Percentiles rank a stretch among this genome's conserved stretches.
Evolutionary conservation across 2,797 vertebrate genomes (phyloP).

Genomic region (Echiichthys vipera): DNA sequence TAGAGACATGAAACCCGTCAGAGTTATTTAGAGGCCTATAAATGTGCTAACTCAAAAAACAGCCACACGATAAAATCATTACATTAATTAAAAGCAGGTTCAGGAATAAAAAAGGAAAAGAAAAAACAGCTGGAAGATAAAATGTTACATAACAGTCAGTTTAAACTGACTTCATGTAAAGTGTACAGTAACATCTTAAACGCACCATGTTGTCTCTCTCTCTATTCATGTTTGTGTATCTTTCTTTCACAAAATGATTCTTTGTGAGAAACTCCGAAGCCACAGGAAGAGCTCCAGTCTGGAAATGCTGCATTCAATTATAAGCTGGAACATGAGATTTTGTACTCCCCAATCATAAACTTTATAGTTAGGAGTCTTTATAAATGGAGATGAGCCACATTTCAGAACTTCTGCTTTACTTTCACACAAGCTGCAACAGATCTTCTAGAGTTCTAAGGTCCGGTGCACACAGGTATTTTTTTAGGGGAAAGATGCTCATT

Average conservation of each 20-base stretch:
- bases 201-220: too few relatives aligned
- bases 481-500: too few relatives aligned
- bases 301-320: conserved; percentile 5
- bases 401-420: background rate
- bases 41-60: background rate
- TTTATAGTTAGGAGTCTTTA: background rate
- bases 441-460: too few relatives aligned
- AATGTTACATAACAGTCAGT: background rate
- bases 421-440: background rate
- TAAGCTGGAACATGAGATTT: background rate
- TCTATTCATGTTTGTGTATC: background rate
- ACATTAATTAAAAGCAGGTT: conserved; percentile 16
- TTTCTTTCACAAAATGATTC: background rate
- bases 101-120: background rate
- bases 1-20: background rate
- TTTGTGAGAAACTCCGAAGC: too few relatives aligned
- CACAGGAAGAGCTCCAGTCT: background rate
- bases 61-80: background rate
- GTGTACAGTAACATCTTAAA: background rate
- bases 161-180: background rate
- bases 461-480: too few relatives aligned
- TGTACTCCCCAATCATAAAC: background rate
- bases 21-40: background rate
- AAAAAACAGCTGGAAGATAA: background rate
- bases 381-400: background rate